A percentile compares a stretch with the other conserved stretches of the same genome.
These are phyloP conservation scores for Gephyroberyx darwinii DNA, from an alignment of 2,797 vertebrate species.

Conservation along the genomic window DNA sequence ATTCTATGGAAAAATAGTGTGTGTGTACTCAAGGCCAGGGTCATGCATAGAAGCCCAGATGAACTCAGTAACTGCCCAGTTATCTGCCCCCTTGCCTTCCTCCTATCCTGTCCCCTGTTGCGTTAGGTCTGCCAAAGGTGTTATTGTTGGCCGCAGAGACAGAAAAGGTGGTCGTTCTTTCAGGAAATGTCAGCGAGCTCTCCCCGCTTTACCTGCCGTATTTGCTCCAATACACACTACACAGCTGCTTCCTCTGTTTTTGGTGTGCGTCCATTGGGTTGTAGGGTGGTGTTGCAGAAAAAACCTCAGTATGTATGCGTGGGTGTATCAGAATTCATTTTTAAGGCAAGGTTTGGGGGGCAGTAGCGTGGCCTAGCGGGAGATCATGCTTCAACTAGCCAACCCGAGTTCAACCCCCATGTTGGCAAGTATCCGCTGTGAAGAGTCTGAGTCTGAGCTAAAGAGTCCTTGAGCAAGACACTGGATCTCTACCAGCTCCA, in stretches of 20 bases:
- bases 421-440: too few relatives aligned
- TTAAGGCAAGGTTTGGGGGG: too few relatives aligned
- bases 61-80: slow-evolving; percentile 57
- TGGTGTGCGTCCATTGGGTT: slow-evolving; percentile 21
- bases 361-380: too few relatives aligned
- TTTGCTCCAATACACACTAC: slow-evolving; percentile 48
- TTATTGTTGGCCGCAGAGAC: slow-evolving; percentile 67
- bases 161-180: slow-evolving; percentile 48
- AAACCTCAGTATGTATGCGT: not conserved
- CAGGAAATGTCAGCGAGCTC: slow-evolving; percentile 63
- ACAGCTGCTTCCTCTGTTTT: slow-evolving; percentile 72
- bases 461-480: too few relatives aligned
- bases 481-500: too few relatives aligned
- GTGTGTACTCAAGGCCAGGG: slow-evolving; percentile 57
- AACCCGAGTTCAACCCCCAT: too few relatives aligned
- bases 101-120: slow-evolving; percentile 33
- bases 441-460: too few relatives aligned
- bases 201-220: slow-evolving; percentile 30
- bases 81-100: slow-evolving; percentile 52
- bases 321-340: not conserved
- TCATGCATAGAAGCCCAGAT: slow-evolving; percentile 35
- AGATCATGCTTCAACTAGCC: too few relatives aligned
- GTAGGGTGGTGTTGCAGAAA: not conserved
- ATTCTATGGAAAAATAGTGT: slow-evolving; percentile 46
- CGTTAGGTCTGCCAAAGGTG: slow-evolving; percentile 41